Conservation (phyloP, 2,113 vertebrate genomes). For the Mastomys coucha region DNA sequence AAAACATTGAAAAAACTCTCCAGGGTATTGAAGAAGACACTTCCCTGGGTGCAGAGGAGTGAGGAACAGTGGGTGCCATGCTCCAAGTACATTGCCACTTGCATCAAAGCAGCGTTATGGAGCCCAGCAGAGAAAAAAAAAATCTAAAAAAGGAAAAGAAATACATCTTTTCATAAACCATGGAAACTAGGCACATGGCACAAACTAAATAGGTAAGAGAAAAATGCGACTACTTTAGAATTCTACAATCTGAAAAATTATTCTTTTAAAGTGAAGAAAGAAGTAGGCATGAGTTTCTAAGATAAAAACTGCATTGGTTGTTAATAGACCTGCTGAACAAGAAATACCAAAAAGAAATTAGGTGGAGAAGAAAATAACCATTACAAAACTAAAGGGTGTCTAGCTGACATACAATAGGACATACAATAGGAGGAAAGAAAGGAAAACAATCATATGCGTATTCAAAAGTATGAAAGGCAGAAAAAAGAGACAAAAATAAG, state of each 20-base stretch:
- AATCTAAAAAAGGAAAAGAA: not conserved
- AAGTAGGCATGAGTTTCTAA: not conserved
- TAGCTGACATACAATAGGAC: not conserved
- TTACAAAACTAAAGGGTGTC: not conserved
- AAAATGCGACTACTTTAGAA: not conserved
- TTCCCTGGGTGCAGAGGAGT: not conserved
- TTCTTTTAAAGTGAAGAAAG: not conserved
- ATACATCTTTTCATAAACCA: not conserved
- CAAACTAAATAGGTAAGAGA: not conserved
- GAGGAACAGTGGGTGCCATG: too few relatives aligned
- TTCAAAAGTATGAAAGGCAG: not conserved
- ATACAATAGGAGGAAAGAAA: not conserved
- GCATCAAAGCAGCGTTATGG: not conserved
- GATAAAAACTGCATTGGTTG: not conserved
- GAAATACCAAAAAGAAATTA: not conserved
- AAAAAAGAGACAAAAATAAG: not conserved
- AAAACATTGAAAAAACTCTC: not conserved
- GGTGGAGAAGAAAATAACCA: not conserved
- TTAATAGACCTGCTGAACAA: not conserved
- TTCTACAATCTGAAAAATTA: not conserved
- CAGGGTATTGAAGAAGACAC: not conserved
- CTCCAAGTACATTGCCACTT: not conserved
- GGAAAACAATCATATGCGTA: not conserved
- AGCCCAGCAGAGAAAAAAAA: not conserved
- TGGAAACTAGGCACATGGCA: not conserved